Percentiles rank a stretch among this genome's conserved stretches.
Conservation (phyloP, 2,113 vertebrate genomes). For the Lepisosteus osseus region DNA sequence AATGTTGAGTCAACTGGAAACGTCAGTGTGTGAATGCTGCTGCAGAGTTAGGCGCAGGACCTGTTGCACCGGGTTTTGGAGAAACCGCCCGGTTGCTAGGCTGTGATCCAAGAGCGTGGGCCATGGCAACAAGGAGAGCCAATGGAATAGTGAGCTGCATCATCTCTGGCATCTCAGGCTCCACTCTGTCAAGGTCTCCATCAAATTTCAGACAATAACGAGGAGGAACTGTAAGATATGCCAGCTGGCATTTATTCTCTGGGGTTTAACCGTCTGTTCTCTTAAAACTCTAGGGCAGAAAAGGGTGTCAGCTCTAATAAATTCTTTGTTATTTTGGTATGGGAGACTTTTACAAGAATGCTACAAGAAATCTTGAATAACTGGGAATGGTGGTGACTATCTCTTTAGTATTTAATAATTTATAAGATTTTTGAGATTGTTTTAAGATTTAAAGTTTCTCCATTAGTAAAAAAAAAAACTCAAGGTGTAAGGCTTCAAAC, state of each 20-base stretch:
- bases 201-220: constrained; percentile 25
- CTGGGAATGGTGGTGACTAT: constrained; percentile 35
- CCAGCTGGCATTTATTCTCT: neutral
- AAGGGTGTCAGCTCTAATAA: too few species aligned
- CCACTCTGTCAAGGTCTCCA: neutral
- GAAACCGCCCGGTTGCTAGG: constrained; percentile 2
- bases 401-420: constrained; percentile 57
- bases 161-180: constrained; percentile 28
- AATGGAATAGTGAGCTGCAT: constrained; percentile 14
- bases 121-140: constrained; percentile 19
- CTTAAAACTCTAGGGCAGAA: too few species aligned
- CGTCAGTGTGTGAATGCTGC: neutral
- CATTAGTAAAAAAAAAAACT: too few species aligned
- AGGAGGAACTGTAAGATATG: constrained; percentile 19
- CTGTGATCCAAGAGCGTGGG: neutral
- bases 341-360: too few species aligned
- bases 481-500: too few species aligned
- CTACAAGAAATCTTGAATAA: constrained; percentile 51
- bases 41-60: constrained; percentile 9
- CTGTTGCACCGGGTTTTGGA: constrained; percentile 9
- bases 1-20: too few species aligned
- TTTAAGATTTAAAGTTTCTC: too few species aligned
- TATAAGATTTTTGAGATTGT: constrained; percentile 21
- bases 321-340: too few species aligned
- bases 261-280: neutral